Percentiles rank a stretch among this genome's conserved stretches.
phyloP scores from a whole-genome alignment of 2,888 invertebrate species.

The Pandemis corylana region DNA sequence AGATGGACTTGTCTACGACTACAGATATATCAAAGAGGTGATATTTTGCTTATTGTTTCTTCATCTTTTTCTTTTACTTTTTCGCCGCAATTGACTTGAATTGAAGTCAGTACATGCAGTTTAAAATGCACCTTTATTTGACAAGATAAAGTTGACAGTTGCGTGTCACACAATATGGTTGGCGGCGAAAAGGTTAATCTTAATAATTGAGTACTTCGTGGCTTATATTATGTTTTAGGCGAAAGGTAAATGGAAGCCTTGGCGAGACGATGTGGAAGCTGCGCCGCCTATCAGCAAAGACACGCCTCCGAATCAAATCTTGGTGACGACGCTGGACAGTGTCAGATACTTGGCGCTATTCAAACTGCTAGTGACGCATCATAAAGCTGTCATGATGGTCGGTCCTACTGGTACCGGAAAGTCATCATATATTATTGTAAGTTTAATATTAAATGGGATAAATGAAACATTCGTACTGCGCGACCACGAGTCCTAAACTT shows the following conservation, averaged over 20 bases:
- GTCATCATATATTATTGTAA: conserved; percentile 93
- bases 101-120: no score
- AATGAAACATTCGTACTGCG: no score
- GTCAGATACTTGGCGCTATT: conserved; percentile 93
- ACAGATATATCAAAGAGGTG: conserved; percentile 95
- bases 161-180: no score
- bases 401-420: conserved; percentile 99
- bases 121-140: no score
- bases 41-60: not conserved
- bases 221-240: conserved; percentile 78
- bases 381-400: conserved; percentile 93
- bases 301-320: conserved; percentile 96
- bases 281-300: conserved; percentile 94
- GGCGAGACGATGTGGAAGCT: conserved; percentile 92
- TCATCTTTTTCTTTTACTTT: not conserved
- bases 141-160: no score
- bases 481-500: no score
- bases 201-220: no score
- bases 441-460: conserved; percentile 47
- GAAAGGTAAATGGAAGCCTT: conserved; percentile 96
- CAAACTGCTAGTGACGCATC: conserved; percentile 90
- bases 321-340: conserved; percentile 96
- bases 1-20: conserved; percentile 94
- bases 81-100: not conserved
- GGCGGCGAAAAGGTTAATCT: no score